Evolutionary conservation across 2,113 vertebrate species (phyloP).

Genomic region (Actenoides lindsayi): DNA sequence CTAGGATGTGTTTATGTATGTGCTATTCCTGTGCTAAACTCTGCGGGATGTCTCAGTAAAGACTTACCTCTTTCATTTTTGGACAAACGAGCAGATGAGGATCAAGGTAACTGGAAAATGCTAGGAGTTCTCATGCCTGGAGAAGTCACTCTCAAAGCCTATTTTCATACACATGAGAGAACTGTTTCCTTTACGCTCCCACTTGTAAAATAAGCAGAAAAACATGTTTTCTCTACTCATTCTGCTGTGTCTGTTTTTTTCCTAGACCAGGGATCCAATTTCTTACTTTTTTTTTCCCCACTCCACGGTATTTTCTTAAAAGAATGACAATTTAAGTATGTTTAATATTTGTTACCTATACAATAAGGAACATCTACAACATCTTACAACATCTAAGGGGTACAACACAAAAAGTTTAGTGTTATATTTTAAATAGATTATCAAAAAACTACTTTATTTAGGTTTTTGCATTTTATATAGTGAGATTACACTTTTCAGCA

Average conservation of each 20-base stretch:
- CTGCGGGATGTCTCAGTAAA: neutral
- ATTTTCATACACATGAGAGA: neutral
- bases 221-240: conserved; percentile 23
- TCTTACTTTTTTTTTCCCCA: neutral
- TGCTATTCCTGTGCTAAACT: neutral
- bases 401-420: neutral
- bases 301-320: neutral
- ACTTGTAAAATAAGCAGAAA: conserved; percentile 44
- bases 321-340: neutral
- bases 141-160: conserved; percentile 17
- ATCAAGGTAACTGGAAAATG: neutral
- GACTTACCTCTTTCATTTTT: conserved; percentile 48
- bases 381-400: neutral
- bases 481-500: neutral
- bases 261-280: neutral
- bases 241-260: neutral
- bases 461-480: neutral
- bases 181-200: conserved; percentile 25
- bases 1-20: neutral
- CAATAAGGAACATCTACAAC: neutral
- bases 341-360: neutral
- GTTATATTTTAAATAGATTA: neutral
- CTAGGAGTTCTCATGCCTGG: conserved; percentile 31
- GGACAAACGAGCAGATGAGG: conserved; percentile 34
- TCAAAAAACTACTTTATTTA: neutral